These are phyloP conservation scores for Chaetorhynchus papuensis DNA, from an alignment of 2,113 vertebrate genomes.

Conservation along the genomic window DNA sequence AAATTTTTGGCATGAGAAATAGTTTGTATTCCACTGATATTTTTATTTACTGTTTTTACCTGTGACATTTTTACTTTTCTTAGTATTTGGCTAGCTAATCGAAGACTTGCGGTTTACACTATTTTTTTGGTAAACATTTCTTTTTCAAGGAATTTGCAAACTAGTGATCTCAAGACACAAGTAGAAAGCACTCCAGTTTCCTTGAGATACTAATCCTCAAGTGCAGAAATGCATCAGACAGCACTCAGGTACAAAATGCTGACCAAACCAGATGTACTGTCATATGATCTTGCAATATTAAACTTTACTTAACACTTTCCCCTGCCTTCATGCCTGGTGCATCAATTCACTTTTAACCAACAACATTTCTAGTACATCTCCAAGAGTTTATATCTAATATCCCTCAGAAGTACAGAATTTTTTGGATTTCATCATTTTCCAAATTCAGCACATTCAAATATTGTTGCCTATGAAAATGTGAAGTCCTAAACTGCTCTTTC, in stretches of 20 bases:
- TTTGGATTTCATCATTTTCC: neutral
- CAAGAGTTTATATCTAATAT: neutral
- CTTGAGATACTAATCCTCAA: neutral
- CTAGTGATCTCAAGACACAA: neutral
- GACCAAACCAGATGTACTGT: neutral
- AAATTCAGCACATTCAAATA: neutral
- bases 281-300: neutral
- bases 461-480: neutral
- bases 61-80: neutral
- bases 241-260: neutral
- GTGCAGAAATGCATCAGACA: neutral
- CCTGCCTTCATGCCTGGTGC: neutral
- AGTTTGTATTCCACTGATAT: neutral
- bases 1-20: neutral
- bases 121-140: neutral
- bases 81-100: neutral
- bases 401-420: neutral
- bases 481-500: neutral
- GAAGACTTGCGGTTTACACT: neutral
- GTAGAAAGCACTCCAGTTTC: neutral
- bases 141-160: neutral
- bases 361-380: neutral
- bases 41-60: neutral
- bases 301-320: neutral
- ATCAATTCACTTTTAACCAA: neutral